Conservation (phyloP, 2,113 vertebrate genomes). For the Agelaius tricolor region DNA sequence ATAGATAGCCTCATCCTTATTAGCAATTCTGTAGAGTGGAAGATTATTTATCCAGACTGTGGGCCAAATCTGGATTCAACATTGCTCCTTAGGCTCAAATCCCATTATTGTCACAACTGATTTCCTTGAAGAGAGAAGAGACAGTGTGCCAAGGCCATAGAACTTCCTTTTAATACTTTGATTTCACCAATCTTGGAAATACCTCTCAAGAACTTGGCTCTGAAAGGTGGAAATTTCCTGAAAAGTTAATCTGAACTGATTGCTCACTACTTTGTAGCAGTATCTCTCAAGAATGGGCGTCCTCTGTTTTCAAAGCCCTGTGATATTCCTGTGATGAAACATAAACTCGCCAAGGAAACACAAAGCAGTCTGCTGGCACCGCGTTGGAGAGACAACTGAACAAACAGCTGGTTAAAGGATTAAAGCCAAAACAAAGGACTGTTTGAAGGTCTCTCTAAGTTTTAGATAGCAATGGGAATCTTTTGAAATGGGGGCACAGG, state of each 20-base stretch:
- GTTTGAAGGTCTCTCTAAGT: slow-evolving; percentile 58
- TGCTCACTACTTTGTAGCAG: neutral
- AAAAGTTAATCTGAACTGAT: slow-evolving; percentile 27
- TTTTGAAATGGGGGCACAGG: slow-evolving; percentile 40
- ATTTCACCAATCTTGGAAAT: neutral
- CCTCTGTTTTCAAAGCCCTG: slow-evolving; percentile 9
- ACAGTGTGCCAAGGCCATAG: neutral
- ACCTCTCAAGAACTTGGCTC: neutral
- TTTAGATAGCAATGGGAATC: slow-evolving; percentile 35
- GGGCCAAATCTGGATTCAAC: neutral
- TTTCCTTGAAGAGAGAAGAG: neutral
- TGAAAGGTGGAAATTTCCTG: slow-evolving; percentile 21
- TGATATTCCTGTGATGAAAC: slow-evolving; percentile 45
- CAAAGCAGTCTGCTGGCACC: slow-evolving; percentile 56
- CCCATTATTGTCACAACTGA: neutral
- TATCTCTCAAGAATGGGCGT: neutral
- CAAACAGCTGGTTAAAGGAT: slow-evolving; percentile 61
- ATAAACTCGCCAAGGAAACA: slow-evolving; percentile 50
- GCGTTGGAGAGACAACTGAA: slow-evolving; percentile 15
- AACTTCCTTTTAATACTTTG: neutral
- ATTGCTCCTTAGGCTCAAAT: neutral
- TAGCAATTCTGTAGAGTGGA: neutral
- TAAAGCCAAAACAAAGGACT: slow-evolving; percentile 61
- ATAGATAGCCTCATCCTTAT: neutral
- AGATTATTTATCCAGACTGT: neutral